Base-by-base conservation (phyloP, 2,797 vertebrate species). In the Chaetophractus vellerosus region DNA sequence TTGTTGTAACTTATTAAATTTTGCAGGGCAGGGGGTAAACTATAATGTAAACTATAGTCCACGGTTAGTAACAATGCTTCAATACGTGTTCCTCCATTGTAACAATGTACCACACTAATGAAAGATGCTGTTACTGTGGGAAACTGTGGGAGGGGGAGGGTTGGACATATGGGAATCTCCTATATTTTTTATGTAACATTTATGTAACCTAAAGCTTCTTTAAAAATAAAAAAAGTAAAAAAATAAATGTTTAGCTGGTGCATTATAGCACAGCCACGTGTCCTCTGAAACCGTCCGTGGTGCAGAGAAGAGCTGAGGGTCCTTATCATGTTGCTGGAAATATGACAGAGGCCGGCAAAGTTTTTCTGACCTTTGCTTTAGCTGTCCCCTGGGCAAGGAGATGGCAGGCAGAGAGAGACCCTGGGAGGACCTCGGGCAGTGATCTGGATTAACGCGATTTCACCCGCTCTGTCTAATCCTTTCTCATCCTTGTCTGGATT, bases 301-400 rank as follows among this genome's bases (percentile, higher is more conserved):
- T 6, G 9, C 23, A 14, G 26, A 28, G 16, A 64, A 86, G 59
- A 75, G 5, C 38, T 16, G 57, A 5, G 38, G 18, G 14, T 74
- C 21, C 38, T 14, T 24, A 10, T 19, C 1, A 0, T 1, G 9
- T n/a, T 9, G 31, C 69, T 74, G 57, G 59, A 82, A 33, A 9
- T 4, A 6, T 16, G 3, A 19, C 19, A 9, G 81, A 64, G n/a
- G 28, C 5, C 52, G 33, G 48, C 9, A 12, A 69, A 16, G 21
- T 55, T n/a, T 45, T n/a, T 68, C 75, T 26, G 71, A 10, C 16
- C 3, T 0, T 31, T 26, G 50, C 57, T 9, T 18, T 26, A 16
- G 10, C 28, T 2, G 9, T 50, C 26, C 19, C 0, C 0, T 26
- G 1, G 0, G 14, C 15, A 23, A 81, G n/a, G 38, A 74, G 15